Base-by-base conservation (phyloP, 1,140 invertebrate species). In the Bilobella aurantiaca region DNA sequence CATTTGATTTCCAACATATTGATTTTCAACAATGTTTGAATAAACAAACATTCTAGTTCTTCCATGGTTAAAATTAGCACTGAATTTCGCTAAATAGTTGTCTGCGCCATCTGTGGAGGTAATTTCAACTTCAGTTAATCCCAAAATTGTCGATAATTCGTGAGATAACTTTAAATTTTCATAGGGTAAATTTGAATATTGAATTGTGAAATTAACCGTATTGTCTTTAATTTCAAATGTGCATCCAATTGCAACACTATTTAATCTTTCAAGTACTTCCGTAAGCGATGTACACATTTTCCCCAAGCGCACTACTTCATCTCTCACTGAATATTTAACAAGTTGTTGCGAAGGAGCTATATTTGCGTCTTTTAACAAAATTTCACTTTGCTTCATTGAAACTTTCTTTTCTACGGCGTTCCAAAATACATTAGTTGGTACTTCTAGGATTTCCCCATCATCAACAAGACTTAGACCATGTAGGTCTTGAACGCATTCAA, bases 1-100 rank as follows among this genome's bases (percentile, higher is more conserved):
- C 56, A 75, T 72, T 18, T 74, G 69, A 68, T 76, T 74, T 18
- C 75, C 74, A 57, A 76, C 72, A 18, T 74, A 70, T 60, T 76
- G 74, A 16, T 73, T 69, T 63, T 75, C 73, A 12, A 75, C 61
- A 30, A 75, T 75, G 65, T 76, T 75, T 56, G 66, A 72, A 63
- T 77, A 76, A 60, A 76, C 65, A 71, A 74, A 76, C 57, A 58
- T 58, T 28, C 29, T 5, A 28, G 57, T 58, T 30, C 14, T 29
- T 28, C 57, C 57, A 30, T 12, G 16, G 14, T 58, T 31, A 30
- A 58, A 58, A 23, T 14, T 5, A 53, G 23, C 5, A 5, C 14
- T 12, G 25, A 16, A 53, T 53, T 14, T 12, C 21, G 14, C 12
- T 23, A 21, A 8, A 58, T 58, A 29, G 12, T 12, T 30, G 8